Evolutionary conservation across 2,888 invertebrate genomes (phyloP).

Genomic region (Metallyticus violacea): DNA sequence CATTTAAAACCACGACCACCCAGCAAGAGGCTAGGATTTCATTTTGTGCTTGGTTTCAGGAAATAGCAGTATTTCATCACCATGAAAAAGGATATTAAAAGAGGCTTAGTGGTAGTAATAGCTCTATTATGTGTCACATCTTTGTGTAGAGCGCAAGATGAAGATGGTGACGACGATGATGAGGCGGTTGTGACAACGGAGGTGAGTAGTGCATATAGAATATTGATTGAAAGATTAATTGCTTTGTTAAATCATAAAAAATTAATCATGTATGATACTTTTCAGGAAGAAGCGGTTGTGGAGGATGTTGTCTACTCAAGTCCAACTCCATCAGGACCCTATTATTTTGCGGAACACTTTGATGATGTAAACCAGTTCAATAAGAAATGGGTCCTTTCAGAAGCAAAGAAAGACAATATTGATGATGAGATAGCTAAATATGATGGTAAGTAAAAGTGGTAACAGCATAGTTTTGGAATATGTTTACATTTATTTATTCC

Average conservation of each 20-base stretch:
- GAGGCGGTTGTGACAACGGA: conserved; percentile 21
- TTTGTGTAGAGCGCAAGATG: conserved; percentile 6
- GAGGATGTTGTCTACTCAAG: conserved; percentile 64
- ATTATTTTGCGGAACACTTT: conserved; percentile 83
- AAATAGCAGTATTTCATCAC: background rate
- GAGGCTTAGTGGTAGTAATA: background rate
- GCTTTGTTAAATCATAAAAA: background rate
- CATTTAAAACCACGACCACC: background rate
- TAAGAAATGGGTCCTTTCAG: conserved; percentile 80
- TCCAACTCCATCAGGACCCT: conserved; percentile 62
- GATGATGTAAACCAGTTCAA: conserved; percentile 71
- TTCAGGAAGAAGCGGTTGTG: conserved; percentile 37
- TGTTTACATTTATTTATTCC: background rate
- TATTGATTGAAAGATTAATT: background rate
- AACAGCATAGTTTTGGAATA: background rate
- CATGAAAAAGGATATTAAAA: background rate
- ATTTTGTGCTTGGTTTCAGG: background rate
- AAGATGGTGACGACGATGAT: conserved; percentile 17
- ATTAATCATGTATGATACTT: background rate
- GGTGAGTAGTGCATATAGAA: background rate
- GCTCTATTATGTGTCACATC: background rate
- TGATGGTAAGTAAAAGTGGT: conserved; percentile 63
- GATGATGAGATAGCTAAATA: conserved; percentile 93
- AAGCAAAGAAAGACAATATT: conserved; percentile 82
- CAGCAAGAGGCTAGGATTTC: background rate